phyloP scores from a whole-genome alignment of 2,888 invertebrate genomes.

The Caenorhabditis macrosperma region DNA sequence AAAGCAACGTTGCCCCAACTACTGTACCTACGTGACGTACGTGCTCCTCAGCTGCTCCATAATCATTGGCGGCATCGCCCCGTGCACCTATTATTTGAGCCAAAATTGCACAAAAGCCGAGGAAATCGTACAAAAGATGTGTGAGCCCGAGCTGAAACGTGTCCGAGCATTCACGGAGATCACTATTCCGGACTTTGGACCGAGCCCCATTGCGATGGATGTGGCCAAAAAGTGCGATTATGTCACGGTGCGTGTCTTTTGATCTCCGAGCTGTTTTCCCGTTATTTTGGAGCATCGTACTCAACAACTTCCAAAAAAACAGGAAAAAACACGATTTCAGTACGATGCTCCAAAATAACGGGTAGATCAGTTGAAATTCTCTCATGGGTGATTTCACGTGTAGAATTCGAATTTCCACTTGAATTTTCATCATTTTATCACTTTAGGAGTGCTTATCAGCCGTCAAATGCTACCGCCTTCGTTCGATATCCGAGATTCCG shows the following conservation, averaged over 20 bases:
- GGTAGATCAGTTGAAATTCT: not conserved
- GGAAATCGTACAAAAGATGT: not conserved
- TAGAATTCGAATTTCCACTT: not conserved
- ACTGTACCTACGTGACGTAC: not conserved
- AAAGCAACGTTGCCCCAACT: not conserved
- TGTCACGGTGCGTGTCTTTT: not conserved
- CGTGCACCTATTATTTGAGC: not conserved
- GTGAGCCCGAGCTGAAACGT: not conserved
- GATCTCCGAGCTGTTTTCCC: no score
- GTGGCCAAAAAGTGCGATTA: slow-evolving; percentile 3
- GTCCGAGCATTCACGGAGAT: not conserved
- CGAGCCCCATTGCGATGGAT: slow-evolving; percentile 8
- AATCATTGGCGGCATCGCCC: not conserved
- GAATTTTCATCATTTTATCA: not conserved
- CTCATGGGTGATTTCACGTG: not conserved
- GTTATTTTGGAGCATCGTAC: no score
- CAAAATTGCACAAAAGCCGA: slow-evolving; percentile 2
- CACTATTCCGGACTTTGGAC: not conserved
- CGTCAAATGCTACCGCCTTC: slow-evolving; percentile 6
- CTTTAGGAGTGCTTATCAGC: slow-evolving; percentile 1
- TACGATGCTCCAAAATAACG: not conserved
- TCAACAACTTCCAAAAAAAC: no score
- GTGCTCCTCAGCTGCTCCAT: not conserved
- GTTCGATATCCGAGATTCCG: not conserved
- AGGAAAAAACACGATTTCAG: not conserved